phyloP scores from a whole-genome alignment of 2,113 vertebrate species.

The Prochilodus magdalenae region DNA sequence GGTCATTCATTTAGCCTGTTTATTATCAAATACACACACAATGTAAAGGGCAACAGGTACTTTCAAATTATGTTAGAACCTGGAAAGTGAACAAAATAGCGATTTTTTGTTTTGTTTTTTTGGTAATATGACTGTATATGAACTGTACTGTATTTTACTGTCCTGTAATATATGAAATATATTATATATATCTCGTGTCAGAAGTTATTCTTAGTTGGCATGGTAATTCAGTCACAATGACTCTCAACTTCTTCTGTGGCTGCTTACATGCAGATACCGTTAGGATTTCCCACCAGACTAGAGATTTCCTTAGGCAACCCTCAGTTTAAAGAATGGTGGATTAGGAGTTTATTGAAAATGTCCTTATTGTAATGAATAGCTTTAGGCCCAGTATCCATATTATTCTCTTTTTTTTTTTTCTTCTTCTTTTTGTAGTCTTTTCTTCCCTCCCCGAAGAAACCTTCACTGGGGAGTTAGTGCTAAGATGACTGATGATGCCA shows the following conservation, averaged over 20 bases:
- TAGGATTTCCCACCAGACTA: background rate
- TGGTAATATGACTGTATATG: too few species aligned
- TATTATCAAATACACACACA: too few species aligned
- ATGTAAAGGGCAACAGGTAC: too few species aligned
- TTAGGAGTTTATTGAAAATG: slow-evolving; percentile 47
- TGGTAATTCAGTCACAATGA: background rate
- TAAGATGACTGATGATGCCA: slow-evolving; percentile 55
- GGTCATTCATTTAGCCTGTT: too few species aligned
- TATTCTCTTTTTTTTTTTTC: slow-evolving; percentile 21
- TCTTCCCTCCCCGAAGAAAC: slow-evolving; percentile 29
- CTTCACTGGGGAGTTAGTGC: slow-evolving; percentile 24
- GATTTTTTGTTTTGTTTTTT: background rate
- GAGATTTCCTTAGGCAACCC: slow-evolving; percentile 3
- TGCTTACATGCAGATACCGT: slow-evolving; percentile 2
- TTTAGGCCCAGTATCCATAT: slow-evolving; percentile 12
- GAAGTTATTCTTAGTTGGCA: too few species aligned
- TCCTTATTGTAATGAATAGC: slow-evolving; percentile 39
- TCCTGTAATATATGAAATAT: too few species aligned
- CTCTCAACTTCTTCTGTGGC: background rate
- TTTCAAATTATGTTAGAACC: too few species aligned
- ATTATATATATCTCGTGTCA: too few species aligned
- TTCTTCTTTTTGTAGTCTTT: background rate
- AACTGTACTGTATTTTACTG: too few species aligned
- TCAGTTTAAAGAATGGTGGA: slow-evolving; percentile 16
- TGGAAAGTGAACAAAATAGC: too few species aligned